phyloP scores from a whole-genome alignment of 2,113 vertebrate genomes.

The Daboia siamensis region DNA sequence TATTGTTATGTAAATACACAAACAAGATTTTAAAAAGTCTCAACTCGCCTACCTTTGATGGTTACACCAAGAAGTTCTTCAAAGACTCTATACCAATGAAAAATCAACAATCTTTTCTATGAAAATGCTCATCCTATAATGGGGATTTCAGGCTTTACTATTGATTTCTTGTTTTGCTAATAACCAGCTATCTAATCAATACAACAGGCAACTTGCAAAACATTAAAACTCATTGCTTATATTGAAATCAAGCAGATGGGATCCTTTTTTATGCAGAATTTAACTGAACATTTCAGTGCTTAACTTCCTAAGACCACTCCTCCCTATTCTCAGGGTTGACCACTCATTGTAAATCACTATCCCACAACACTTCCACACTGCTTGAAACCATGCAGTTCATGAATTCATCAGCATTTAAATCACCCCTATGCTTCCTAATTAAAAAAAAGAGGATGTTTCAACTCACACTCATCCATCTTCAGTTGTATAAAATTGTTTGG shows the following conservation, averaged over 20 bases:
- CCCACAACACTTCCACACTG: neutral
- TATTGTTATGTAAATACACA: neutral
- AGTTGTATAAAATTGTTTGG: neutral
- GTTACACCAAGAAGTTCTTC: neutral
- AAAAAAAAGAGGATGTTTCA: neutral
- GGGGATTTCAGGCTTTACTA: neutral
- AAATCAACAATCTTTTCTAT: neutral
- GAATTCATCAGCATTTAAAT: neutral
- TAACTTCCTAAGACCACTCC: neutral
- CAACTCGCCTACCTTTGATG: neutral
- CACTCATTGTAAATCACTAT: neutral
- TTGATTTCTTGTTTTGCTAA: neutral
- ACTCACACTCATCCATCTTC: neutral
- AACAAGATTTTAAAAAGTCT: neutral
- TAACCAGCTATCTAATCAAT: neutral
- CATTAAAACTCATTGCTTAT: neutral
- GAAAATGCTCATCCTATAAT: neutral
- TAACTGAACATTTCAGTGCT: neutral
- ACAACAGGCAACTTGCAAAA: neutral
- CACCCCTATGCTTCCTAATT: neutral
- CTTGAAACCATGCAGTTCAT: neutral
- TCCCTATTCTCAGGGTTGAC: neutral
- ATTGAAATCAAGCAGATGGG: neutral
- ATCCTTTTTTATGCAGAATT: neutral
- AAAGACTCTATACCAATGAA: neutral